phyloP scores from a whole-genome alignment of 2,888 invertebrate species.

The Orchesellides sinensis region DNA sequence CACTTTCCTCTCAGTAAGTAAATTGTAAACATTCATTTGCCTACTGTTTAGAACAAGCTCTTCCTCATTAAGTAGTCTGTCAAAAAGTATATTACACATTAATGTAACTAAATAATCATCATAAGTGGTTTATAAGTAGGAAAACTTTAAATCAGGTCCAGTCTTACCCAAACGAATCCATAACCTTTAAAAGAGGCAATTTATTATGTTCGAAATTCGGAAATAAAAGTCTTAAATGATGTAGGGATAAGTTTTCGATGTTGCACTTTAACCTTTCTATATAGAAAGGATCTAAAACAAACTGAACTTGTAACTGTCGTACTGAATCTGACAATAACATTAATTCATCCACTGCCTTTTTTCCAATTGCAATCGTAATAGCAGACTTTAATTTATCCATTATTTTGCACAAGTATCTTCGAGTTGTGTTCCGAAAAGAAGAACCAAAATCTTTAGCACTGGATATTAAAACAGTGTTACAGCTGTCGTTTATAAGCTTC shows the following conservation, averaged over 20 bases:
- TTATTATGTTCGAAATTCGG: constrained; percentile 57
- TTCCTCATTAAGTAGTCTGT: constrained; percentile 65
- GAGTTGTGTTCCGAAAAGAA: constrained; percentile 33
- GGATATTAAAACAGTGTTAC: constrained; percentile 59
- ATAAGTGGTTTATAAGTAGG: too few species aligned
- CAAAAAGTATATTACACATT: not conserved
- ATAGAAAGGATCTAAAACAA: constrained; percentile 60
- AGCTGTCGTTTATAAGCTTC: constrained; percentile 48
- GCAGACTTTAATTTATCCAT: constrained; percentile 66
- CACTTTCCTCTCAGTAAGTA: constrained; percentile 52
- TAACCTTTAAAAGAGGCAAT: constrained; percentile 40
- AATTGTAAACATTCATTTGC: constrained; percentile 68
- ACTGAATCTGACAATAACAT: constrained; percentile 44
- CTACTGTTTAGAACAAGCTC: constrained; percentile 65
- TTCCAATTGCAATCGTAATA: constrained; percentile 64
- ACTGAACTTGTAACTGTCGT: constrained; percentile 66
- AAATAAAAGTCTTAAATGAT: constrained; percentile 68
- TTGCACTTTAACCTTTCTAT: constrained; percentile 54
- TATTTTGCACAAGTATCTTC: constrained; percentile 67
- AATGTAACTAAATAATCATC: not conserved
- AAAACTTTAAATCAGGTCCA: too few species aligned
- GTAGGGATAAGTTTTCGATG: constrained; percentile 55
- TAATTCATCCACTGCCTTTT: constrained; percentile 63
- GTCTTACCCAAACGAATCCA: constrained; percentile 35
- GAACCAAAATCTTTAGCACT: not conserved